Evolutionary conservation across 2,113 vertebrate species (phyloP), one percentile per base, ranked within the genome.

Genomic region (Dolichallabes microphthalmus): DNA sequence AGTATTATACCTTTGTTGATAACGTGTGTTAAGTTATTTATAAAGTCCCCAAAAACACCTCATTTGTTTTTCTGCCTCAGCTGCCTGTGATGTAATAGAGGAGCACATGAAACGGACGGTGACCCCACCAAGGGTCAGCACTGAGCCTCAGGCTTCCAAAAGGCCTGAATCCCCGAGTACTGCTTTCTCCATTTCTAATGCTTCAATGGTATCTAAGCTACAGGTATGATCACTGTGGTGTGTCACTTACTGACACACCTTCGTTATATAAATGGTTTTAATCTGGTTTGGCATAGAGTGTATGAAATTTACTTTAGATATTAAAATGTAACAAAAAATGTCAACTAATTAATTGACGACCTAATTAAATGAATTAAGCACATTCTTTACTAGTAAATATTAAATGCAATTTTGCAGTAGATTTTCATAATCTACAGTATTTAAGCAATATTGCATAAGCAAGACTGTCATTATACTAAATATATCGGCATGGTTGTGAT

Each of bases 141-240:
- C 83, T 76, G 94, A 93, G 25, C 89, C 91, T 6, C 80, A 94
- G 80, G 91, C 96, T 80, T 94, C 95, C 15, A 60, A 80, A 75
- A 98, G 96, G 0, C 97, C 97, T 0, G 87, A 96, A 83, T 96
- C 96, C 57, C 96, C 96, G 57, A 96, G 95, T 88, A 95, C 97
- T 80, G 96, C 97, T 77, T 97, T 98, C 80, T 96, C 96, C 1
- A 90, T 96, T 19, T 92, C 96, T 76, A 97, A 97, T n/a, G 95
- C 97, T 1, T 90, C 94, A 12, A 95, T 96, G 25, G 95, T 95
- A 76, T 95, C 95, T 2, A 93, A 96, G 52, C 96, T 96, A 61
- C 88, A 91, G 93, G 94, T 93, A 76, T n/a, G n/a, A n/a, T n/a
- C n/a, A n/a, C n/a, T n/a, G n/a, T n/a, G n/a, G n/a, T n/a, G n/a